Base-by-base conservation (phyloP, 2,888 invertebrate species). In the Conchocele bisecta region DNA sequence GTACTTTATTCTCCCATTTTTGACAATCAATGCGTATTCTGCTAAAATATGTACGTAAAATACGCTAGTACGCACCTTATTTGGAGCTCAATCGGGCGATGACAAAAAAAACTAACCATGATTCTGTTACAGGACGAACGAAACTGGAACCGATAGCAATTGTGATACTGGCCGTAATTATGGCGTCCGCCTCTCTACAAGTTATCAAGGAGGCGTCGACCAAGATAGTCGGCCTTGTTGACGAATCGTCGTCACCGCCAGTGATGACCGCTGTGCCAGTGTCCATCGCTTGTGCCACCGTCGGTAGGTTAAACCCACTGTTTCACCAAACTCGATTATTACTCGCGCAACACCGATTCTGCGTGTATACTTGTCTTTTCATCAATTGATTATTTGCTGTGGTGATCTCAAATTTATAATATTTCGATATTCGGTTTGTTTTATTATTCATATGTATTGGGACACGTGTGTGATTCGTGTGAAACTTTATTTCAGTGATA, bases 161-260 rank as follows among this genome's bases (percentile, higher is more conserved):
- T 59, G 88, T 92, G 3, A 88, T 92, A 29, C 85, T 92, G 51
- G 89, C 91, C 6, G 91, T 92, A 11, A 89, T 92, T 22, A 92
- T 92, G 92, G 91, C 91, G n/a, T 87, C 92, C 22, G 92, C 92
- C 1, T 90, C 91, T 24, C 76, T 92, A 7, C 91, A 92, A 73
- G 85, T 92, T 50, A 89, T 92, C 24, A 86, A 89, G 11, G 89
- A 91, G 73, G 87, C 92, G 5, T 71, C 91, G 1, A 83, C 88
- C 58, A 88, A 87, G 37, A 91, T 91, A 11, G 64, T 88, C 9
- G 71, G 61, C 1, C 66, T 91, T 77, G 88, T 80, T 5, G 73
- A 69, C 5, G 58, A 56, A 7, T 59, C 70, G 2, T 70, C 66
- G 7, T 46, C 39, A 3, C 82, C 81, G 17, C 89, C 89, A 2